Evolutionary conservation across 2,888 invertebrate genomes (phyloP).

Genomic region (Lochmaea crataegi): DNA sequence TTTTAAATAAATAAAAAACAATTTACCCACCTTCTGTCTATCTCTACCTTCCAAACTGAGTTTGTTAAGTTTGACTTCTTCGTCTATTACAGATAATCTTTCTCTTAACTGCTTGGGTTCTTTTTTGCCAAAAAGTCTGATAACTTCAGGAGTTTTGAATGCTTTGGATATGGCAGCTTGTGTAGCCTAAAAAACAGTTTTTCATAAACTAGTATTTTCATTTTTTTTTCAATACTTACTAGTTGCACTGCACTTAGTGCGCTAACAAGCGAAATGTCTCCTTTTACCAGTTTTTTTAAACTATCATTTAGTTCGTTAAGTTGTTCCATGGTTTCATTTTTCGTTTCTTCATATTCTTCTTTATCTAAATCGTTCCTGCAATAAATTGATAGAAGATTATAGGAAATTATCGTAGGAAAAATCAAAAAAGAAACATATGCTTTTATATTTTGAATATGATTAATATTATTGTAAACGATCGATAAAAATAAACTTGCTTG

Average conservation of each 20-base stretch:
- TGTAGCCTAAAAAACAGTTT: slow-evolving; percentile 69
- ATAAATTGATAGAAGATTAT: slow-evolving; percentile 28
- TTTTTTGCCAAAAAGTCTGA: slow-evolving; percentile 77
- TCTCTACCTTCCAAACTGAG: slow-evolving; percentile 65
- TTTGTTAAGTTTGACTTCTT: slow-evolving; percentile 73
- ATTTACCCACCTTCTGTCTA: slow-evolving; percentile 65
- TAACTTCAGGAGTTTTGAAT: slow-evolving; percentile 80
- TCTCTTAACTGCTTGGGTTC: slow-evolving; percentile 75
- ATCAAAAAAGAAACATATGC: no score
- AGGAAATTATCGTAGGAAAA: not conserved
- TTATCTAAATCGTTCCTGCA: slow-evolving; percentile 72
- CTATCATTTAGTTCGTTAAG: slow-evolving; percentile 76
- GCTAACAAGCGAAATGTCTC: slow-evolving; percentile 76
- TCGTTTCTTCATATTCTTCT: slow-evolving; percentile 76
- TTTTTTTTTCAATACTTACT: slow-evolving; percentile 62
- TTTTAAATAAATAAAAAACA: not conserved
- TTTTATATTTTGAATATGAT: not conserved
- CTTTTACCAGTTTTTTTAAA: slow-evolving; percentile 72
- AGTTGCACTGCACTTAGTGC: slow-evolving; percentile 74
- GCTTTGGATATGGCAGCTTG: slow-evolving; percentile 80
- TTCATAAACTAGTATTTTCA: not conserved
- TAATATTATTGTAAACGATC: not conserved
- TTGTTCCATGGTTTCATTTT: slow-evolving; percentile 77
- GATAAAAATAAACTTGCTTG: slow-evolving; percentile 67
- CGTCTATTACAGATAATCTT: slow-evolving; percentile 70